Base-by-base conservation (phyloP, 2,113 vertebrate genomes). In the Thryonomys swinderianus region DNA sequence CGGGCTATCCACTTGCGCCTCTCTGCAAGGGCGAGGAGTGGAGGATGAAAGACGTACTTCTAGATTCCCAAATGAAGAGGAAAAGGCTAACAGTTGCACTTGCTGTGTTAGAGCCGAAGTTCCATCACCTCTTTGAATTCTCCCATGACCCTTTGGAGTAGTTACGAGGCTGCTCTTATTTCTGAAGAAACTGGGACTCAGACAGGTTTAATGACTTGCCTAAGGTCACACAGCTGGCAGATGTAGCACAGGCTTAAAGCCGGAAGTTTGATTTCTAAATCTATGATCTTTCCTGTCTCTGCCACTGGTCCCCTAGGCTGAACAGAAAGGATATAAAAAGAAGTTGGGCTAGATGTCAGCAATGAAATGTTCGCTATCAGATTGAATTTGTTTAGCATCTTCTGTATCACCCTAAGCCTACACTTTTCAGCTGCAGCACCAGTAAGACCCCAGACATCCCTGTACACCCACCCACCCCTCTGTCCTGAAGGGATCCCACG, bases 391-490 rank as follows among this genome's bases (percentile, higher is more conserved):
- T 67, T 57, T 21, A 48, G 40, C 51, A 18, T 42, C 32, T n/a
- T 57, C 40, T 64, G 21, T 61, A 61, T 73, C 62, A n/a, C 67
- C 30, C 17, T 61, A 87, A 48, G 27, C 51, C 25, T 13, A 42
- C 8, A n/a, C 32, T 23, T 79, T 51, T 40, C 20, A 67, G 42
- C 7, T 7, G 7, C 37, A 59, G 57, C 12, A 37, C 45, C 57
- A 57, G 34, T 1, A 30, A 88, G 66, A 53, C 23, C 53, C 67
- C 5, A 16, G 74, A 11, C 3, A 12, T 51, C 2, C 32, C 27
- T 2, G 4, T 3, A 5, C 1, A n/a, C 12, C 3, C 51, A 53
- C 42, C 12, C 1, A 55, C 27, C 21, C 21, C 40, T 18, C 59
- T 62, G 4, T 27, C 64, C 66, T 85, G 37, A 25, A 80, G 40